Base-by-base conservation (phyloP, 2,113 vertebrate species). In the Anoplopoma fimbria region DNA sequence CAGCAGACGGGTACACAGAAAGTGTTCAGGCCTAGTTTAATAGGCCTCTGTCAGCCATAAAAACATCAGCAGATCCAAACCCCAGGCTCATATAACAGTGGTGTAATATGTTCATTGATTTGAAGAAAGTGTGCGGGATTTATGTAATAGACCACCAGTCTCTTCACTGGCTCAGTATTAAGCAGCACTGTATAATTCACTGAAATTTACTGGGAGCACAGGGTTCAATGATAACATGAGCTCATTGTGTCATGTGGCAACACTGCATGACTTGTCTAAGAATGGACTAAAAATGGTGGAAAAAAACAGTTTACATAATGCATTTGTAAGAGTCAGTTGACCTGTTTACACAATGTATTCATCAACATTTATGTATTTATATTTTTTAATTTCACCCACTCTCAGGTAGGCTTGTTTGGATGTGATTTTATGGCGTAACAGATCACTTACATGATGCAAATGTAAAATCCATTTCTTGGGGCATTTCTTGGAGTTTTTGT, bases 161-260 rank as follows among this genome's bases (percentile, higher is more conserved):
- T 65, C n/a, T 64, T 69, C 45, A 36, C 25, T 5, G 38, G 27
- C 19, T 74, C 27, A n/a, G 34, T 75, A 36, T 74, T 31, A 53
- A 53, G 53, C 63, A 75, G 34, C 9, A 68, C 31, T 65, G 3
- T 27, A 21, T 61, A 14, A 61, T 83, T 79, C 25, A 40, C 19
- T 68, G 53, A 82, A 55, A 75, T 40, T 23, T 38, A 33, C 13
- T 42, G 21, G 6, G 33, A 63, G 73, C 33, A 69, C 17, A 57
- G 14, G 29, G 36, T 36, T 45, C 60, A 71, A 1, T 72, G 49
- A 53, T 63, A 62, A 67, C 77, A 86, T 86, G 75, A 71, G 78
- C 49, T 77, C 67, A 60, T 10, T 7, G 4, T 75, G 72, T 85
- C 85, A 89, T 89, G 81, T 70, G 80, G 79, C 23, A 81, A 73